Evolutionary conservation across 2,797 vertebrate genomes (phyloP), one percentile per base, ranked within the genome.

Genomic region (Novumbra hubbsi): DNA sequence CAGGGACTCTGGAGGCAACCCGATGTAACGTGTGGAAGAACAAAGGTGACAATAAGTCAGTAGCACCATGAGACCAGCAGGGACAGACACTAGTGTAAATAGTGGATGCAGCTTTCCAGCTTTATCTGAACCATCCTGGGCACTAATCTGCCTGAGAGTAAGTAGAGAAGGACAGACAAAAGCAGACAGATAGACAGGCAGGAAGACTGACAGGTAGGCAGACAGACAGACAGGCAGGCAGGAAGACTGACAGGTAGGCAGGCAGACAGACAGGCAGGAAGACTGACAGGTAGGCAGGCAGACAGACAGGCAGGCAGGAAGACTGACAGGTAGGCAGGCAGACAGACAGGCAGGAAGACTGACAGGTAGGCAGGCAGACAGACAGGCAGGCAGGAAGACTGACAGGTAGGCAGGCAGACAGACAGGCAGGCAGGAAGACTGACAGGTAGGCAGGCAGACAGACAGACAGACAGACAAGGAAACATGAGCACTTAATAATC

Each of bases 61-160:
- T 73, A 32, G 19, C 49, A 75, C 73, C 79, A 70, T 73, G 83
- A 80, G 86, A 86, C 88, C 85, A 88, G 74, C 64, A 73, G 55
- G 83, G 79, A 82, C 78, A 77, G 78, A 83, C 79, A 77, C 71
- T 55, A 48, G 64, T 66, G 64, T 80, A 83, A 81, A 85, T 75
- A 84, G 78, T 83, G 52, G 70, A 84, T 2, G 48, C 73, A 83
- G 78, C 79, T 4, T 12, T 21, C 80, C 81, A 76, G 85, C 50
- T 84, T 84, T 80, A 86, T 72, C 73, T 86, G 80, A 86, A 75
- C 52, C 81, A 81, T 81, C 77, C 84, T 57, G 88, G 41, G 88
- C 74, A 72, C 83, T 92, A 90, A 92, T 93, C 91, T 90, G 86
- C 87, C 84, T 60, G 55, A 12, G 11, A 71, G 78, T 76, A 81